Evolutionary conservation across 2,797 vertebrate species (phyloP).

Genomic region (Phaenicophaeus curvirostris): DNA sequence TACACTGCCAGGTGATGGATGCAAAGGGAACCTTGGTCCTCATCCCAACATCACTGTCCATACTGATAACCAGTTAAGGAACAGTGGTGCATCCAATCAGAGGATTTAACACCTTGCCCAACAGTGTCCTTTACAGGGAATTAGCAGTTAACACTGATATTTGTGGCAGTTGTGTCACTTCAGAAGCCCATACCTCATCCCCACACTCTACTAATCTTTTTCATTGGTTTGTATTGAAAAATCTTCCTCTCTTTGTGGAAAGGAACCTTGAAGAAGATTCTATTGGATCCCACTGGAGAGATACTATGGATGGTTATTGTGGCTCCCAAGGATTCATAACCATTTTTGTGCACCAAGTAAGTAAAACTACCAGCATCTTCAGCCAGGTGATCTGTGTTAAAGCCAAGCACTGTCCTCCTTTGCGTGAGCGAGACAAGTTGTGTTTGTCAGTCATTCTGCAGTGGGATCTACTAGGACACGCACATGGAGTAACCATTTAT

Average conservation of each 20-base stretch:
- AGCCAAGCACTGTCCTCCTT: neutral
- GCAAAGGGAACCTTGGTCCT: neutral
- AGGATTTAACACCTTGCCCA: neutral
- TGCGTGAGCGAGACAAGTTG: neutral
- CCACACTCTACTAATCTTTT: neutral
- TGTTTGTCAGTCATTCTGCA: neutral
- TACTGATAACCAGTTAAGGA: neutral
- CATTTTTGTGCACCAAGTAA: accelerated
- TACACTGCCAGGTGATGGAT: neutral
- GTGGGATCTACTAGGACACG: neutral
- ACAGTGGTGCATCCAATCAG: neutral
- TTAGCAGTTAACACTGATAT: neutral
- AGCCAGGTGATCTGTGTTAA: neutral
- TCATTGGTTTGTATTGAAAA: neutral
- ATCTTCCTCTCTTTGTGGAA: neutral
- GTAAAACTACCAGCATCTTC: neutral
- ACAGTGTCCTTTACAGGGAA: neutral
- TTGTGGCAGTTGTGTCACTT: neutral
- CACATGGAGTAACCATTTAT: neutral
- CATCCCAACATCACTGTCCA: neutral
- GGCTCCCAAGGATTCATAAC: neutral
- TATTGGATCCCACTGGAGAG: neutral
- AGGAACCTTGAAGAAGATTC: neutral
- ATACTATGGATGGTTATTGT: neutral
- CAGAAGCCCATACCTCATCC: neutral